Evolutionary conservation across 2,888 invertebrate genomes (phyloP), one percentile per base, ranked within the genome.

Genomic region (Drosophila falleni): DNA sequence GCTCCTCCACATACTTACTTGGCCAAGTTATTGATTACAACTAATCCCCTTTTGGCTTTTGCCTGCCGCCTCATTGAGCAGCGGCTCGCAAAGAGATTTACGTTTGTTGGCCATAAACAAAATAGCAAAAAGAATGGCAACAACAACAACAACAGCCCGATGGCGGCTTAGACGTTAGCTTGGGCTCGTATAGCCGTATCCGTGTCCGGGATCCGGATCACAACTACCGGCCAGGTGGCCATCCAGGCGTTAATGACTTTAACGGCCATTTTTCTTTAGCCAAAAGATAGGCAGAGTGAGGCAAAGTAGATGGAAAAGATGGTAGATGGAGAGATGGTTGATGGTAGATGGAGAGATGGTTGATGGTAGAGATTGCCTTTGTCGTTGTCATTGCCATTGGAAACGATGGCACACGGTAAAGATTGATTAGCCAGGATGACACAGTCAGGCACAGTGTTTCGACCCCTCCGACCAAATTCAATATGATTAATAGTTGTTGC

Each of bases 31-130:
- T 87, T 87, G 87, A 87, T 89, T 87, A 89, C 89, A 87, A 81
- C 89, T 87, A 89, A 87, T 87, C 89, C 89, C 80, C 89, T 81
- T 75, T 81, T 81, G 84, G 83, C 88, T 87, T 89, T 84, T 78
- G 81, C 81, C 87, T 87, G 79, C 81, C 89, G 87, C 80, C 89
- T 85, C 89, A 89, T 87, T 89, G 86, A 83, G 76, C 88, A 82
- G 74, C 65, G 67, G 80, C 68, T 64, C 51, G 59, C 67, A 61
- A 39, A 84, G 71, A 78, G 87, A 87, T 85, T 85, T 84, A 78
- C 70, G 77, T 56, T 56, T 58, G 58, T 78, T 53, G 83, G 53
- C 78, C 85, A 84, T 84, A 84, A 84, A 80, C 84, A 84, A 84
- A 84, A 86, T 87, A 81, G 79, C 78, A 68, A 73, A 81, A 71